Evolutionary conservation across 2,888 invertebrate genomes (phyloP), one percentile per base, ranked within the genome.

Genomic region (Pomacea canaliculata): DNA sequence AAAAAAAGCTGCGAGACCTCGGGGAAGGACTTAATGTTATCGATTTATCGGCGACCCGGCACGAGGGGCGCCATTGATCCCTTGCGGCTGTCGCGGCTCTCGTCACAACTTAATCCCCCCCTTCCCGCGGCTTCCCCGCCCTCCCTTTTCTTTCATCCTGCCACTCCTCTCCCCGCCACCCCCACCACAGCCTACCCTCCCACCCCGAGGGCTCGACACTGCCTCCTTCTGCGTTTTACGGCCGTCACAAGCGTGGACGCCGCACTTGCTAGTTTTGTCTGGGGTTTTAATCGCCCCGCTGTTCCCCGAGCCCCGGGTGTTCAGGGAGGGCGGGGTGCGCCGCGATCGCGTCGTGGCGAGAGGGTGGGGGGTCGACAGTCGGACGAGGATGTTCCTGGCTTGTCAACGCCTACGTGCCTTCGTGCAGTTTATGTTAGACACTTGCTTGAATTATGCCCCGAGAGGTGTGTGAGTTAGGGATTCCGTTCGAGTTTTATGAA

Each of bases 11-110:
- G 75, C 19, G 62, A 16, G 19, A 7, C 27, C 49, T 18, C 23
- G 73, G 62, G 9, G 37, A 70, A 46, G 63, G 75, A 49, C 37
- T 56, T 74, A 69, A n/a, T 69, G 68, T n/a, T 77, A 73, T 67
- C 69, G 70, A 69, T 75, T 56, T 66, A 71, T 65, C n/a, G 70
- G 69, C 56, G 70, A 23, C 23, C 37, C 56, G 13, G n/a, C 51
- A 10, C 27, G 70, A n/a, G 51, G 12, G 51, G 70, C 12, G 27
- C 23, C 70, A 59, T 51, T 49, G 70, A 23, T 51, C 70, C 70
- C 70, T 46, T 37, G 48, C 27, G 68, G 68, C 68, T 68, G 68
- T 68, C 68, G 68, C 68, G 18, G n/a, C 23, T n/a, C 37, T 68
- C 68, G 27, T 27, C 70, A n/a, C 51, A n/a, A 19, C 70, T n/a